phyloP scores from a whole-genome alignment of 2,888 invertebrate genomes.

The Perizoma affinitatum region DNA sequence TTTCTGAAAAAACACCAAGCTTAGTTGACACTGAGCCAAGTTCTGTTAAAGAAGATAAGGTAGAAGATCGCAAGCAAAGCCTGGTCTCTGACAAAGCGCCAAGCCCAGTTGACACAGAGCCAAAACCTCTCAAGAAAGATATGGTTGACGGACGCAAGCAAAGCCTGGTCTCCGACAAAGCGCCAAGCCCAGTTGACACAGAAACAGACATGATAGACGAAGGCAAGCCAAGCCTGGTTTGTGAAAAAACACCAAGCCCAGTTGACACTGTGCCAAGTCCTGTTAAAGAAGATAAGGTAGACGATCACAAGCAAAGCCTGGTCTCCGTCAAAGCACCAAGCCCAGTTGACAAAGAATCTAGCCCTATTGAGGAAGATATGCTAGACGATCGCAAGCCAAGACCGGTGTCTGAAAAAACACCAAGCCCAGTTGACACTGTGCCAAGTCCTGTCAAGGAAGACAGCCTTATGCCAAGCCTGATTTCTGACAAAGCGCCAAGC shows the following conservation, averaged over 20 bases:
- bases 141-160: constrained; percentile 4
- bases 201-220: too few relatives aligned
- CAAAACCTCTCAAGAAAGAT: neutral
- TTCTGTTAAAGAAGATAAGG: constrained; percentile 16
- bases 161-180: constrained; percentile 18
- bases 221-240: too few relatives aligned
- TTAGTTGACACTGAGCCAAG: constrained; percentile 17
- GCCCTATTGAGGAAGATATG: constrained; percentile 1
- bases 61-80: constrained; percentile 18
- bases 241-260: neutral
- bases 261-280: constrained; percentile 1
- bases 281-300: too few relatives aligned
- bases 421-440: constrained; percentile 11
- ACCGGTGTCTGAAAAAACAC: neutral
- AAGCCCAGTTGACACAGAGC: constrained; percentile 10
- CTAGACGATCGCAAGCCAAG: neutral
- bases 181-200: too few relatives aligned
- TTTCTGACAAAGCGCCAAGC: neutral
- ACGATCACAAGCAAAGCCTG: constrained; percentile 26
- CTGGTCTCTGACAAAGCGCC: constrained; percentile 9
- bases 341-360: neutral
- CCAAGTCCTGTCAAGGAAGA: constrained; percentile 6
- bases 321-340: constrained; percentile 1
- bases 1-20: constrained; percentile 23
- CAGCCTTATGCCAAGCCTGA: neutral